Evolutionary conservation across 2,797 vertebrate species (phyloP).

Genomic region (Notolabrus celidotus): DNA sequence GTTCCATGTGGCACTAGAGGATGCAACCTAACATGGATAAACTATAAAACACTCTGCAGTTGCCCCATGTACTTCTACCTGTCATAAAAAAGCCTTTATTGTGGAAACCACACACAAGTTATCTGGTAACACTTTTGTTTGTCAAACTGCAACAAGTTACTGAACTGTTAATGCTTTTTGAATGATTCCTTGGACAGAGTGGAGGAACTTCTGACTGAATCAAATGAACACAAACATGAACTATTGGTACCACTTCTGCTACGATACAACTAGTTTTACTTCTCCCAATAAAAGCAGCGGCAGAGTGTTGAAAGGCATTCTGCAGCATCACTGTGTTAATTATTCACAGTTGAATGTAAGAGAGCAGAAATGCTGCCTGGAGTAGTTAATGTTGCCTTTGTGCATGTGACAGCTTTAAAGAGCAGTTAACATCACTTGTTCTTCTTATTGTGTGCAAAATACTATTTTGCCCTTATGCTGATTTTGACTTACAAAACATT

Average conservation of each 20-base stretch:
- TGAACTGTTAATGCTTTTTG: slow-evolving; percentile 1
- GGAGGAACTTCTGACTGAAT: background rate
- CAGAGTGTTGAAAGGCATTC: background rate
- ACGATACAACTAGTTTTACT: background rate
- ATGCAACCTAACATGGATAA: too few species aligned
- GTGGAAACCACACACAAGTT: background rate
- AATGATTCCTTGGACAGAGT: background rate
- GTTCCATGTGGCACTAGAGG: too few species aligned
- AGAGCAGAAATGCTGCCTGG: background rate
- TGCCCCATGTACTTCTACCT: background rate
- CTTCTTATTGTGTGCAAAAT: background rate
- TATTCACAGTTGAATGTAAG: background rate
- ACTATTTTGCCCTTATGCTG: background rate
- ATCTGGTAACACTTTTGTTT: background rate
- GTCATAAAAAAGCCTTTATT: background rate
- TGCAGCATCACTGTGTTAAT: slow-evolving; percentile 11
- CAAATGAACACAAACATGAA: background rate
- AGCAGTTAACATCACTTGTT: background rate
- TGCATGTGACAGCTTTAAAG: background rate
- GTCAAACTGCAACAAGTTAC: background rate
- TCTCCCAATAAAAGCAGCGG: background rate
- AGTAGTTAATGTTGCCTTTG: background rate
- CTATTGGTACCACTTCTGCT: background rate
- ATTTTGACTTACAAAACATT: background rate
- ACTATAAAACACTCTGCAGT: too few species aligned